Evolutionary conservation across 2,888 invertebrate genomes (phyloP).

Genomic region (Blera fallax): DNA sequence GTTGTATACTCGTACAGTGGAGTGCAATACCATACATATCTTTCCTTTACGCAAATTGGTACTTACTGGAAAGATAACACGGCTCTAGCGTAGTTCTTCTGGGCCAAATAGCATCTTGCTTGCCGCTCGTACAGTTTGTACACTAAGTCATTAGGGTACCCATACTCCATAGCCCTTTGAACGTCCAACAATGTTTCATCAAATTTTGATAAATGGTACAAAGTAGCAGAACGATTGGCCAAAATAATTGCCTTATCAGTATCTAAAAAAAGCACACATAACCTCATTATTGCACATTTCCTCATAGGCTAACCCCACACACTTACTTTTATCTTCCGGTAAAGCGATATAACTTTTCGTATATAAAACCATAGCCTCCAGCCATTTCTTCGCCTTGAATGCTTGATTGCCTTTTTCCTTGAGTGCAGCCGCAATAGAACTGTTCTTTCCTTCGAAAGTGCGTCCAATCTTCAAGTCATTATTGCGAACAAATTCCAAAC

Average conservation of each 20-base stretch:
- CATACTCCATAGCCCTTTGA: conserved; percentile 84
- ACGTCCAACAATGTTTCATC: conserved; percentile 88
- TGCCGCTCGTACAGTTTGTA: conserved; percentile 90
- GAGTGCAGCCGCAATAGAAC: conserved; percentile 84
- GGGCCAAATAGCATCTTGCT: conserved; percentile 87
- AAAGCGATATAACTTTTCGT: conserved; percentile 86
- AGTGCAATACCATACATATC: too few species aligned
- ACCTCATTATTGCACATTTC: conserved; percentile 66
- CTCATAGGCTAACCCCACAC: neutral
- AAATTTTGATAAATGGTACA: conserved; percentile 88
- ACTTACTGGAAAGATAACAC: conserved; percentile 84
- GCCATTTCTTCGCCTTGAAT: conserved; percentile 88
- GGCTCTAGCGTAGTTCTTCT: conserved; percentile 86
- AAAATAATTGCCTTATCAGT: conserved; percentile 86
- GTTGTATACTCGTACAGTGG: too few species aligned
- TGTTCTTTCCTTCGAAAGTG: conserved; percentile 83
- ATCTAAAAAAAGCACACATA: conserved; percentile 79
- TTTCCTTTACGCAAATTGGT: too few species aligned
- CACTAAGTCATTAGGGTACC: conserved; percentile 88
- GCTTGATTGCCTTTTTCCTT: conserved; percentile 89
- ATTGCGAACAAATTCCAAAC: conserved; percentile 82
- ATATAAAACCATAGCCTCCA: conserved; percentile 87
- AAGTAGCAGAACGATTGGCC: conserved; percentile 91
- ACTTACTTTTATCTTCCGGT: conserved; percentile 87
- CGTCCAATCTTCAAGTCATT: conserved; percentile 83